Evolutionary conservation across 2,797 vertebrate species (phyloP), one percentile per base, ranked within the genome.

Genomic region (Leucoraja ocellata): DNA sequence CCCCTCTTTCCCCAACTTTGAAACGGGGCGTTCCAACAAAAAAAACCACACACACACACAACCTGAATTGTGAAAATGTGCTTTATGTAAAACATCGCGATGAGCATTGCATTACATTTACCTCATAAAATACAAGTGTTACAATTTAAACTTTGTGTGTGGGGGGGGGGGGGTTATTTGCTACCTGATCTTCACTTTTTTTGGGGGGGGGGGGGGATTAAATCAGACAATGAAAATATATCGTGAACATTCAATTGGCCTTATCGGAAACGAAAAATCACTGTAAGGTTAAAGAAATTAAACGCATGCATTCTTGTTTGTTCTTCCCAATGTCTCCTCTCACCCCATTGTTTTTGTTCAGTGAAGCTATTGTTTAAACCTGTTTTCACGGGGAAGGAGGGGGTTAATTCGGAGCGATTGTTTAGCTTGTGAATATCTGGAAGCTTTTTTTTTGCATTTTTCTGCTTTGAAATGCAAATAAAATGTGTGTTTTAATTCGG

Each of bases 361-460:
- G 61, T 36, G 63, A 88, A 32, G 13, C 84, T 68, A 68, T 88
- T 88, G 61, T 86, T 86, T 86, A 65, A 65, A 86, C 58, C 61
- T 86, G 13, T 88, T 88, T 88, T 18, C 18, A 9, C 1, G 0
- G 63, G n/a, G 68, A n/a, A 63, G 61, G 23, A 65, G 84, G n/a
- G 84, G 21, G n/a, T 68, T 65, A 65, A 36, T 88, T 88, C 63
- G 23, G 61, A 88, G 68, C 16, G n/a, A 88, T 65, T 78, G 32
- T 78, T 86, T 86, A n/a, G 83, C 13, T 88, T 61, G n/a, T 88
- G 61, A 68, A 36, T 88, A 1, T 32, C 23, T n/a, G 16, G 84
- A 68, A 68, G 84, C 68, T 88, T 68, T 88, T 36, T 46, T 84
- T 84, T 80, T 18, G 16, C 16, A 74, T 21, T 23, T 28, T 84